Base-by-base conservation (phyloP, 1,140 invertebrate genomes). In the Lasioglossum baleicum region DNA sequence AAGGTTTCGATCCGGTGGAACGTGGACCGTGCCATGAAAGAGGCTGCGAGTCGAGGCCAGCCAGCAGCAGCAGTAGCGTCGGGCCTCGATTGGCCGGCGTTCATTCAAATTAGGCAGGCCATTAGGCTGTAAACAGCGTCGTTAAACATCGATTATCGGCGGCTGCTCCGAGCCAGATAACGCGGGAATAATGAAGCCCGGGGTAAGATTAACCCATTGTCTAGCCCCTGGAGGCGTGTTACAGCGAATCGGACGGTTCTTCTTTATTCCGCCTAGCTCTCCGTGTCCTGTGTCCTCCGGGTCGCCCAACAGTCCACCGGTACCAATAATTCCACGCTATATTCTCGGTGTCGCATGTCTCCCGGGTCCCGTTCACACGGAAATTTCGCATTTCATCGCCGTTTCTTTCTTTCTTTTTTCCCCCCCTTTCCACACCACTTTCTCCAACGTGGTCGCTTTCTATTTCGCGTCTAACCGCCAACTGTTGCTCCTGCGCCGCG, bases 111-210 rank as follows among this genome's bases (percentile, higher is more conserved):
- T 85, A 75, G 68, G 60, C 56, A 35, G 56, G 51, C 71, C 51
- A 85, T 86, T 82, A 82, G 72, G 75, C 40, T 82, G 84, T 86
- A 82, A 86, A 86, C 83, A 82, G 71, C 67, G 51, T 85, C 83
- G 80, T 85, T 85, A 85, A 84, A 84, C 80, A 79, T 79, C 72
- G 83, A 78, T 85, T 86, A 85, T 81, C 68, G 83, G 75, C 72
- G 26, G 53, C 53, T 63, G 76, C 61, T 82, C 53, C n/a, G 26
- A 56, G 67, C 58, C 69, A 67, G 71, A 75, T 83, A 87, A 87
- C 82, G 77, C 69, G 26, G 51, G 58, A 86, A 86, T 83, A 87
- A 87, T 81, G 66, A 87, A 86, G 67, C 81, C 74, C 48, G 51
- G 35, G 68, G 26, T 75, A 82, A 85, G 83, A 86, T 85, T 82